These are phyloP conservation scores for Buceros bicornis DNA, from an alignment of 2,797 vertebrate genomes.

Conservation along the genomic window DNA sequence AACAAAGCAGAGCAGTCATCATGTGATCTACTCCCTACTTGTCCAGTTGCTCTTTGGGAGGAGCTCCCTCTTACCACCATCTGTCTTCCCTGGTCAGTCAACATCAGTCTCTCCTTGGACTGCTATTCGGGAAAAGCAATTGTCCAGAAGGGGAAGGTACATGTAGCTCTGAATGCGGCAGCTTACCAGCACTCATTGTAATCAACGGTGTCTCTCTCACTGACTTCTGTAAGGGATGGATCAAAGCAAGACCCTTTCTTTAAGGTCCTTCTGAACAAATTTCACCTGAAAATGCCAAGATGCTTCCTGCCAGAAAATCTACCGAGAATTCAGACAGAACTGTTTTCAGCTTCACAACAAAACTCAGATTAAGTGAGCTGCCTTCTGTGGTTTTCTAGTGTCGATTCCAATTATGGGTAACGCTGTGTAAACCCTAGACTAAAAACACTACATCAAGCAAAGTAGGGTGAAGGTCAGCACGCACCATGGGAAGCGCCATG, in stretches of 20 bases:
- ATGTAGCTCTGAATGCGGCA: constrained; percentile 4
- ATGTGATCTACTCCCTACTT: constrained; percentile 8
- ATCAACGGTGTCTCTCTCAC: constrained; percentile 24
- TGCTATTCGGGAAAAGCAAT: constrained; percentile 49
- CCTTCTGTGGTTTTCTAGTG: constrained; percentile 22
- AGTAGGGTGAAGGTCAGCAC: not conserved
- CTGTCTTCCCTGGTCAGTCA: not conserved
- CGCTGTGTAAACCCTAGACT: not conserved
- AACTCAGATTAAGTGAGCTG: constrained; percentile 31
- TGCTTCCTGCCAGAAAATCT: constrained; percentile 19
- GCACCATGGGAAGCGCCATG: not conserved
- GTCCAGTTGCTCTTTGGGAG: constrained; percentile 1
- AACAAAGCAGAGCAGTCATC: not conserved
- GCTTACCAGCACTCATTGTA: not conserved
- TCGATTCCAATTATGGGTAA: constrained; percentile 28
- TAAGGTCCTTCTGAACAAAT: constrained; percentile 24
- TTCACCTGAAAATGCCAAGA: constrained; percentile 39
- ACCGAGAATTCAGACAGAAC: constrained; percentile 40
- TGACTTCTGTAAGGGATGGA: constrained; percentile 29
- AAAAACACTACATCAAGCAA: not conserved
- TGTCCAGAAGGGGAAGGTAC: constrained; percentile 40
- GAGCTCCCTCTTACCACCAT: not conserved
- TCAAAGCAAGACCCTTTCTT: constrained; percentile 48
- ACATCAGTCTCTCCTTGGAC: constrained; percentile 9
- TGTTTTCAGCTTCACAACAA: constrained; percentile 32